A percentile compares a stretch with the other conserved stretches of the same genome.
Evolutionary conservation across 2,888 invertebrate species (phyloP).

Genomic region (Cephonodes hylas): DNA sequence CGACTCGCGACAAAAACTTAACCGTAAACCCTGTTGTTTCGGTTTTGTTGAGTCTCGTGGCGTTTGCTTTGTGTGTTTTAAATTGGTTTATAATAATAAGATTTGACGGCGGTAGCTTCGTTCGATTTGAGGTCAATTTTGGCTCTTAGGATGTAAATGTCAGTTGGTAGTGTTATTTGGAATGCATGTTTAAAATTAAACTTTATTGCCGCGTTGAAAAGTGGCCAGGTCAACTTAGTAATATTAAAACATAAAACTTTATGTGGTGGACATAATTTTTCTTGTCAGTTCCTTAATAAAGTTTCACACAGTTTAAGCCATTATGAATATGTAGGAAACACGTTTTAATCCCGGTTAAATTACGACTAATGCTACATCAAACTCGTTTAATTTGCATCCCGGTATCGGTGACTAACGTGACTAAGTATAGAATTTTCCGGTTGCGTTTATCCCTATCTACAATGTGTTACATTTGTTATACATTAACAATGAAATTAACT

Average conservation of each 20-base stretch:
- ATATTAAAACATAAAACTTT: background rate
- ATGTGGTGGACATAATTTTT: too few species aligned
- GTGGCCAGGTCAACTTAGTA: background rate
- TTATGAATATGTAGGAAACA: background rate
- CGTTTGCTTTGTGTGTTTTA: slow-evolving; percentile 1
- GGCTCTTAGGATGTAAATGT: background rate
- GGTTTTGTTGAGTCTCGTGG: background rate
- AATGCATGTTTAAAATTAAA: background rate
- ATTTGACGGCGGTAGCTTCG: background rate
- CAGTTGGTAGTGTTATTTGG: background rate
- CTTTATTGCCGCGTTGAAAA: background rate
- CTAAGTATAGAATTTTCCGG: background rate
- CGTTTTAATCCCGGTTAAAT: background rate
- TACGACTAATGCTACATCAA: background rate
- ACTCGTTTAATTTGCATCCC: too few species aligned
- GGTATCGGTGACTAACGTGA: background rate
- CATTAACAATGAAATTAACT: too few species aligned
- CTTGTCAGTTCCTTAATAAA: too few species aligned
- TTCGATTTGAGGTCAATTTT: background rate
- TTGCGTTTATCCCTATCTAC: background rate
- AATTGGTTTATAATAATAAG: slow-evolving; percentile 3
- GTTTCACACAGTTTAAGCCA: background rate
- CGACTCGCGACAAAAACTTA: background rate
- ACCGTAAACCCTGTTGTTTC: slow-evolving; percentile 2
- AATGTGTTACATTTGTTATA: background rate